Conservation (phyloP, 2,113 vertebrate species). For the Pandion haliaetus region DNA sequence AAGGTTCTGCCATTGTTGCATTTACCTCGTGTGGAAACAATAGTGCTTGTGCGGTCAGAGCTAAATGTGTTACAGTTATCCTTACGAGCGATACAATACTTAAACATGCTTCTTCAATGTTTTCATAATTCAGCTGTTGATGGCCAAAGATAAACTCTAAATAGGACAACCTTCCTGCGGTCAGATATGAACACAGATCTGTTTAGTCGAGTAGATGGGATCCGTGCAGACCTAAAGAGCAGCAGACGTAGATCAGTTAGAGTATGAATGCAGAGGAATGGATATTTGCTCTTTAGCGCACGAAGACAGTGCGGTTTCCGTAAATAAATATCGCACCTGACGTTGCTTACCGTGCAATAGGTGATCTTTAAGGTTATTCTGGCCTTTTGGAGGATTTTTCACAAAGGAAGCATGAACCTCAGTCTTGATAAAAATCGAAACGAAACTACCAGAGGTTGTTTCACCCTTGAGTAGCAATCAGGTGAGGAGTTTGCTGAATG, state of each 20-base stretch:
- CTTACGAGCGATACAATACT: not conserved
- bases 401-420: not conserved
- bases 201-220: not conserved
- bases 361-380: not conserved
- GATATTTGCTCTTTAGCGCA: not conserved
- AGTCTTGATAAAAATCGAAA: not conserved
- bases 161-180: not conserved
- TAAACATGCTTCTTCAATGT: not conserved
- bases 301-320: not conserved
- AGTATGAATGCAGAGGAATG: not conserved
- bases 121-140: not conserved
- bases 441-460: not conserved
- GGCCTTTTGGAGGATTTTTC: not conserved
- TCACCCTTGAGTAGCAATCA: not conserved
- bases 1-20: not conserved
- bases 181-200: not conserved
- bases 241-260: not conserved
- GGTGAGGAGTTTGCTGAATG: not conserved
- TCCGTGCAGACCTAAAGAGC: not conserved
- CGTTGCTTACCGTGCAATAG: not conserved
- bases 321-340: not conserved
- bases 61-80: not conserved
- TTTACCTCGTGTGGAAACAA: not conserved
- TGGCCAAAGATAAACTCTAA: not conserved
- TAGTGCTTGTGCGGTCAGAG: not conserved